Evolutionary conservation across 2,113 vertebrate species (phyloP).

Genomic region (Pterocles gutturalis): DNA sequence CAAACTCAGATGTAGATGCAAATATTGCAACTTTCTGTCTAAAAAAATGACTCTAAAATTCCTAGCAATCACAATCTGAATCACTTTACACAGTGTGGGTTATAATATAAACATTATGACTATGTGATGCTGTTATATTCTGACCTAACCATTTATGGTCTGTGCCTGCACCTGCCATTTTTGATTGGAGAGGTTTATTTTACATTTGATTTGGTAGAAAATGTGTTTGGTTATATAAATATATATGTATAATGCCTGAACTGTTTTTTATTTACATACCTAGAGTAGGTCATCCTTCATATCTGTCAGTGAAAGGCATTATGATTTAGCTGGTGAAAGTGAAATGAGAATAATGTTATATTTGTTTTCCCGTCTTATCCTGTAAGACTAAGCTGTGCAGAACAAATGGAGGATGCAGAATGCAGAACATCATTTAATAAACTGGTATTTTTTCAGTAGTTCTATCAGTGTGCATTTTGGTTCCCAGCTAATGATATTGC

Average conservation of each 20-base stretch:
- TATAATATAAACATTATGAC: background rate
- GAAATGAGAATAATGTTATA: background rate
- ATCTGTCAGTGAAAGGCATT: background rate
- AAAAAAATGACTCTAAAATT: background rate
- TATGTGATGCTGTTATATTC: background rate
- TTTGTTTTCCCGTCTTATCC: background rate
- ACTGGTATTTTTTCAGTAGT: background rate
- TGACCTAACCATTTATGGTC: background rate
- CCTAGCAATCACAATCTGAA: background rate
- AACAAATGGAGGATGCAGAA: background rate
- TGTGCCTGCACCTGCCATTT: background rate
- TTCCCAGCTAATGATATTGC: background rate
- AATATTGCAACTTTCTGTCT: background rate
- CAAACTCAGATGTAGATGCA: background rate
- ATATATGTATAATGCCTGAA: background rate
- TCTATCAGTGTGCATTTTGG: background rate
- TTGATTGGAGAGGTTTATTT: background rate
- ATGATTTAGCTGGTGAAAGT: background rate
- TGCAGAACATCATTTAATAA: background rate
- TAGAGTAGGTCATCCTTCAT: background rate
- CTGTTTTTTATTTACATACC: background rate
- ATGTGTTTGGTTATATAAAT: background rate
- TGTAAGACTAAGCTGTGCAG: background rate
- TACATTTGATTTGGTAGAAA: background rate
- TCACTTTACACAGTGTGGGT: background rate